A percentile compares a stretch with the other conserved stretches of the same genome.
These are phyloP conservation scores for Prionailurus bengalensis DNA, from an alignment of 2,113 vertebrate genomes.

Conservation along the genomic window DNA sequence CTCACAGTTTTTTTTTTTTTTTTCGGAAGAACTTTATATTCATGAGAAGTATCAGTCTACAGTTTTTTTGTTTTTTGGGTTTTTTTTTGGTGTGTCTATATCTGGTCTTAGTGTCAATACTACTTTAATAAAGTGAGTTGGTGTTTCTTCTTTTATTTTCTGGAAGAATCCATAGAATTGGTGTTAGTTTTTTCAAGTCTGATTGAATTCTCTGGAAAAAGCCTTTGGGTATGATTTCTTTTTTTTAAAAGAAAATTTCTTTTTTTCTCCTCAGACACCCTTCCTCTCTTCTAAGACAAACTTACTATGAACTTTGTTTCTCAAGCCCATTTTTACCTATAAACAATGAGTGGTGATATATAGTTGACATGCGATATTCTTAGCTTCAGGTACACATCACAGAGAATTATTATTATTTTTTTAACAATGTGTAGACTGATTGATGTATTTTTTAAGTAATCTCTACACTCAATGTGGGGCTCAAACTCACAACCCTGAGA, in stretches of 20 bases:
- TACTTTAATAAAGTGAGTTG: neutral
- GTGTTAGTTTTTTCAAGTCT: neutral
- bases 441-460: no score
- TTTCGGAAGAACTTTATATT: neutral
- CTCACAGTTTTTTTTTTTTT: no score
- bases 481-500: no score
- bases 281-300: neutral
- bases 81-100: neutral
- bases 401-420: no score
- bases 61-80: no score
- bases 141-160: neutral
- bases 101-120: neutral
- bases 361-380: no score
- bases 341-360: neutral
- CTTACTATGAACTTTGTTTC: neutral
- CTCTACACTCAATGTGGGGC: no score
- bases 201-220: neutral
- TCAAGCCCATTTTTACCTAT: neutral
- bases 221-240: neutral
- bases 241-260: no score
- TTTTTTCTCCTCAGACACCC: neutral
- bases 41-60: neutral
- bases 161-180: neutral
- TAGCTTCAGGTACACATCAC: no score
- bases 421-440: no score